These are phyloP conservation scores for Apodemia mormo DNA, from an alignment of 2,888 invertebrate genomes.

Conservation along the genomic window DNA sequence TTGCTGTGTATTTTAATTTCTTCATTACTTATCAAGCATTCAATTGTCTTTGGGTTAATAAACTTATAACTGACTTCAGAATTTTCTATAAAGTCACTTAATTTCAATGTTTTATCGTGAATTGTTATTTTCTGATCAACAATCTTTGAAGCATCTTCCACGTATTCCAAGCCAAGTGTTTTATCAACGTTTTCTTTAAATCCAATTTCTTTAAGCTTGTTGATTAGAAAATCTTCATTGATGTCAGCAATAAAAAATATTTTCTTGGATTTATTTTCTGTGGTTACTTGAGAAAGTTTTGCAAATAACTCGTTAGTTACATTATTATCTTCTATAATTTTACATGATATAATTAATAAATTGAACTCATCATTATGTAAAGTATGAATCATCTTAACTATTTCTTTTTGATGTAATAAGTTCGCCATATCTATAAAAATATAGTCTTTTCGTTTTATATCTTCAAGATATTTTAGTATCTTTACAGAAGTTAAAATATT, in stretches of 20 bases:
- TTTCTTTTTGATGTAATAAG: background rate
- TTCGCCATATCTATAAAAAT: conserved; percentile 2
- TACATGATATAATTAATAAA: background rate
- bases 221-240: background rate
- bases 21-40: background rate
- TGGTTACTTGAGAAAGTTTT: background rate
- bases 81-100: background rate
- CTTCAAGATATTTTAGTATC: background rate
- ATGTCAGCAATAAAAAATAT: background rate
- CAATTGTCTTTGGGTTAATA: background rate
- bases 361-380: background rate
- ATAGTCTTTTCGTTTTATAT: background rate
- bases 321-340: background rate
- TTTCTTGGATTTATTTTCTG: background rate
- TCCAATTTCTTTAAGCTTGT: background rate
- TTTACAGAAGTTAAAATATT: background rate
- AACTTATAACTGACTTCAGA: background rate
- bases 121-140: background rate
- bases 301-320: background rate
- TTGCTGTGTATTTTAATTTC: background rate
- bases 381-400: background rate
- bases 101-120: background rate
- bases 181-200: background rate
- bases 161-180: background rate
- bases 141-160: background rate